These are phyloP conservation scores for Pterocles gutturalis DNA, from an alignment of 2,113 vertebrate genomes.

Conservation along the genomic window DNA sequence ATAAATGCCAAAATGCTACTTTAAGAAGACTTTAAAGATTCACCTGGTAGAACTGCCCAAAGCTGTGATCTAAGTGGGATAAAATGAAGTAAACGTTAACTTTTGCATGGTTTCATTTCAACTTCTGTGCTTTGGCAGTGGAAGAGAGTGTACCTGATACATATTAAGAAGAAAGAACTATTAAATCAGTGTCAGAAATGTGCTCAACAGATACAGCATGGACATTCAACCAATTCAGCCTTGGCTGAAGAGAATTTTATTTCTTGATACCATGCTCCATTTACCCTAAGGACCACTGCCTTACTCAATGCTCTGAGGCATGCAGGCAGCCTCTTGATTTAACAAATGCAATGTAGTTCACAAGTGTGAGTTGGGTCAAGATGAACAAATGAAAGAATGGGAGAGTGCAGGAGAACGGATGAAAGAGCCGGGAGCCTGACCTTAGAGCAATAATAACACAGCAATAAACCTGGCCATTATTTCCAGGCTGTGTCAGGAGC, in stretches of 20 bases:
- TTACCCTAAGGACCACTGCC: conserved; percentile 35
- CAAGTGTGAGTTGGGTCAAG: conserved; percentile 14
- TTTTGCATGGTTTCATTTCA: not conserved
- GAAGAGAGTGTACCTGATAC: not conserved
- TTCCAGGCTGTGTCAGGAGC: conserved; percentile 19
- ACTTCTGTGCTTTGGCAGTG: not conserved
- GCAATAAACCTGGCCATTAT: conserved; percentile 51
- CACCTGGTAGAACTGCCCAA: not conserved
- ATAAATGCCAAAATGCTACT: not conserved
- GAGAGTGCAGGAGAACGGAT: not conserved
- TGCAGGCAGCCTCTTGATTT: conserved; percentile 6
- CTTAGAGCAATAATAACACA: conserved; percentile 27
- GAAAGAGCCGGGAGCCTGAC: not conserved
- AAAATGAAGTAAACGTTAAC: not conserved
- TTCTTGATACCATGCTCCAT: conserved; percentile 15
- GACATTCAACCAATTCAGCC: not conserved
- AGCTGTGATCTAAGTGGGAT: not conserved
- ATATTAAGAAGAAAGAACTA: not conserved
- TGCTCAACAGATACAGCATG: not conserved
- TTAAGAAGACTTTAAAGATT: not conserved
- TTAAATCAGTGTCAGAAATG: not conserved
- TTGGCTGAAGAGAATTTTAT: conserved; percentile 1
- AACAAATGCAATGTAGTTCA: conserved; percentile 18
- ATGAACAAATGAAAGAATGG: conserved; percentile 46
- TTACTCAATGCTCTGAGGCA: conserved; percentile 21